These are phyloP conservation scores for Lochmaea capreae DNA, from an alignment of 2,888 invertebrate genomes.

Conservation along the genomic window DNA sequence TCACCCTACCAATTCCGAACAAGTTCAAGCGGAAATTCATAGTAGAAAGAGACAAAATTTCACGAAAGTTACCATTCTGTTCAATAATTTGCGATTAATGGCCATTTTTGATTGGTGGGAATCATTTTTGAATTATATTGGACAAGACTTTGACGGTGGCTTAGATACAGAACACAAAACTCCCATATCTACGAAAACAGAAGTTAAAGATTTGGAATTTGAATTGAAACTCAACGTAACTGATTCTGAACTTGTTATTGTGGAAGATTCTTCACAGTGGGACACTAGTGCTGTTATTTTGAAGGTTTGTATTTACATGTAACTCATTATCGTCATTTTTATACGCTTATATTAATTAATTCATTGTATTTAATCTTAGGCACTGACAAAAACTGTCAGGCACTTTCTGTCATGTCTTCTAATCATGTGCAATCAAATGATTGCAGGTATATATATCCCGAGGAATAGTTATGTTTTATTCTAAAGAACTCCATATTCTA, in stretches of 20 bases:
- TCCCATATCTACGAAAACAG: slow-evolving; percentile 46
- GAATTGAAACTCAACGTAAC: slow-evolving; percentile 94
- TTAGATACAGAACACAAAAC: slow-evolving; percentile 52
- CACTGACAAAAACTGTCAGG: no score
- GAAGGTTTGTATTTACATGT: slow-evolving; percentile 66
- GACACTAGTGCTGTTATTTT: slow-evolving; percentile 96
- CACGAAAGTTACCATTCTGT: slow-evolving; percentile 85
- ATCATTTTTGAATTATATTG: slow-evolving; percentile 82
- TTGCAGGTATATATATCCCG: no score
- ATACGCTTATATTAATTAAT: no score
- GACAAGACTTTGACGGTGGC: slow-evolving; percentile 62
- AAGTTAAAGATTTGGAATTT: slow-evolving; percentile 66
- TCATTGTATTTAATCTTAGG: no score
- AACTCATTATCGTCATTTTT: no score
- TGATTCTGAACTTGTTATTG: slow-evolving; percentile 93
- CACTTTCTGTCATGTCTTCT: no score
- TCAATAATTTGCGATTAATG: slow-evolving; percentile 96
- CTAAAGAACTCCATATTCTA: no score
- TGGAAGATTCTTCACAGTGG: slow-evolving; percentile 88
- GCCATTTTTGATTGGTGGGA: slow-evolving; percentile 96
- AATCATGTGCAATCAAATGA: no score
- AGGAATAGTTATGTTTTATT: no score
- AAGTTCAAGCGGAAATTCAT: slow-evolving; percentile 64
- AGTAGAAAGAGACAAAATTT: slow-evolving; percentile 74
- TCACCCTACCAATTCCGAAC: slow-evolving; percentile 48